Evolutionary conservation across 2,113 vertebrate genomes (phyloP).

Genomic region (Microtus richardsoni): DNA sequence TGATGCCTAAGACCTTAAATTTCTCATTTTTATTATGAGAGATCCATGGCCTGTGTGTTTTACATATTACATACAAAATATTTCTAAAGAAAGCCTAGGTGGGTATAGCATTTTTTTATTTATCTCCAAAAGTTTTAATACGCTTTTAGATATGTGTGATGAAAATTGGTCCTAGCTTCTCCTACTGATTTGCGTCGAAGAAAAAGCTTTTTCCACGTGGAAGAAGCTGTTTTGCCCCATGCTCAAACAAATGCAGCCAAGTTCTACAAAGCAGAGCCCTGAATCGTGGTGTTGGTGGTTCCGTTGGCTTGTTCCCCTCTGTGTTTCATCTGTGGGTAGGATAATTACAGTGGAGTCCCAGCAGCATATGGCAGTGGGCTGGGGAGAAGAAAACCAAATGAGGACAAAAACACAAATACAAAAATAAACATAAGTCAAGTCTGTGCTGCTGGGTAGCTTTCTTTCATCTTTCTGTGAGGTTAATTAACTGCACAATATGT

Average conservation of each 20-base stretch:
- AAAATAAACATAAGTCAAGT: constrained; percentile 84
- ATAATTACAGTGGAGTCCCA: constrained; percentile 74
- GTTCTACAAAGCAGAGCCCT: not conserved
- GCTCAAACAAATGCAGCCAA: not conserved
- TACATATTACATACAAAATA: not conserved
- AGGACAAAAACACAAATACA: constrained; percentile 73
- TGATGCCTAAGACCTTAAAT: not conserved
- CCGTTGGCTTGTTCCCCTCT: constrained; percentile 61
- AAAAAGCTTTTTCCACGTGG: not conserved
- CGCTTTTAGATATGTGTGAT: not conserved
- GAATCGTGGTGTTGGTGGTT: not conserved
- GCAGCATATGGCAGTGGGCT: constrained; percentile 75
- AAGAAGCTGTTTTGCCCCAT: not conserved
- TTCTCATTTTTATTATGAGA: not conserved
- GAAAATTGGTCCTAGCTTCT: not conserved
- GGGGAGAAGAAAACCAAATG: constrained; percentile 67
- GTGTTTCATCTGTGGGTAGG: constrained; percentile 49
- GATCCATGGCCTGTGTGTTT: not conserved
- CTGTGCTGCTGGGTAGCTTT: constrained; percentile 77
- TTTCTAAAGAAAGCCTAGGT: not conserved
- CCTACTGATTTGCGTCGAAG: not conserved
- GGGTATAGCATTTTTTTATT: not conserved
- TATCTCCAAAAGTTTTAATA: not conserved
- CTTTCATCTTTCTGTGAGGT: constrained; percentile 80
- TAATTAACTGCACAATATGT: constrained; percentile 86